These are phyloP conservation scores for Drosophila mimetica DNA, from an alignment of 2,888 invertebrate genomes.

Conservation along the genomic window DNA sequence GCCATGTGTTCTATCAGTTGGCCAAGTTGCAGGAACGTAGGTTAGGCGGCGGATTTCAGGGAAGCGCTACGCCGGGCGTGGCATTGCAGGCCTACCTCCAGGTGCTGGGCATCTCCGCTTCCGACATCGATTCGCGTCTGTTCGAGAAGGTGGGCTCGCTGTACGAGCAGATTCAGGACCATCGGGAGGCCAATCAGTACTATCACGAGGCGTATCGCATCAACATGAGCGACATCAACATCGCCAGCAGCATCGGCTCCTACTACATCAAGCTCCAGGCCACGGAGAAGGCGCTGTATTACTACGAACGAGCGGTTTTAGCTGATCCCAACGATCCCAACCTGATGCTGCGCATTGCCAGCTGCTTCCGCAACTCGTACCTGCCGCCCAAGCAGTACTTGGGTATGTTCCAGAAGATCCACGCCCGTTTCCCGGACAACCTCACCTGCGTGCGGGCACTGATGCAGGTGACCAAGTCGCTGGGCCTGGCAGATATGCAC, in stretches of 20 bases:
- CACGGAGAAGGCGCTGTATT: slow-evolving; percentile 93
- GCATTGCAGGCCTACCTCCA: slow-evolving; percentile 89
- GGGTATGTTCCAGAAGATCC: slow-evolving; percentile 86
- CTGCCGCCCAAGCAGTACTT: slow-evolving; percentile 85
- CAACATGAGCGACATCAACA: slow-evolving; percentile 85
- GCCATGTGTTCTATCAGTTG: slow-evolving; percentile 89
- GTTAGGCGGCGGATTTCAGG: slow-evolving; percentile 33
- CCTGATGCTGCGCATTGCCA: slow-evolving; percentile 94
- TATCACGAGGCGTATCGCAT: slow-evolving; percentile 83
- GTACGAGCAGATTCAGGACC: slow-evolving; percentile 95
- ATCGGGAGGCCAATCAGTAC: slow-evolving; percentile 89
- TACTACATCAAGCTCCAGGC: slow-evolving; percentile 95
- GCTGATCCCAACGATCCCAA: slow-evolving; percentile 92
- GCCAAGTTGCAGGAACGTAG: slow-evolving; percentile 90
- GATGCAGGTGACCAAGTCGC: slow-evolving; percentile 84
- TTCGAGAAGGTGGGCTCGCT: slow-evolving; percentile 95
- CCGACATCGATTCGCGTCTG: slow-evolving; percentile 94
- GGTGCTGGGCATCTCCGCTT: slow-evolving; percentile 92
- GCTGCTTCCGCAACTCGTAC: slow-evolving; percentile 92
- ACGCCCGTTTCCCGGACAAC: slow-evolving; percentile 96
- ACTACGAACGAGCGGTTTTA: slow-evolving; percentile 91
- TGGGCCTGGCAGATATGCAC: slow-evolving; percentile 93
- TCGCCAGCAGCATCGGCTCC: slow-evolving; percentile 95
- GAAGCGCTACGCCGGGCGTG: slow-evolving; percentile 84
- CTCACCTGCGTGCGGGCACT: slow-evolving; percentile 93